Evolutionary conservation across 1,140 invertebrate genomes (phyloP).

Genomic region (Drosophila chauvacae): DNA sequence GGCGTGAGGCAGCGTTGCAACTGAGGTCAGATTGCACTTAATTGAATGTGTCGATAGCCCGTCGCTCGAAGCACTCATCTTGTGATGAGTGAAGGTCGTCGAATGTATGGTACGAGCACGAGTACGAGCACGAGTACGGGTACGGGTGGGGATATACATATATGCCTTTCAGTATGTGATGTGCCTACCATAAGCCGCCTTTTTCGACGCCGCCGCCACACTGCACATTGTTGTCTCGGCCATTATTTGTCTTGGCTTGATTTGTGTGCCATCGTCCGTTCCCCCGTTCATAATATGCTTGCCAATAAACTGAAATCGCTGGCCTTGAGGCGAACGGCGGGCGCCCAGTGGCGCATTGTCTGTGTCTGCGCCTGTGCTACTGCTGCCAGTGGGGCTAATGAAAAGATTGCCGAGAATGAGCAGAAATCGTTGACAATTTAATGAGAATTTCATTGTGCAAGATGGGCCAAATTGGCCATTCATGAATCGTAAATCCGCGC

Average conservation of each 20-base stretch:
- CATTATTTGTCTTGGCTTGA: slow-evolving; percentile 55
- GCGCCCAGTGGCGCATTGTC: slow-evolving; percentile 30
- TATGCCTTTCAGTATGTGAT: slow-evolving; percentile 11
- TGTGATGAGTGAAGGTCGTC: slow-evolving; percentile 37
- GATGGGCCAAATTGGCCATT: slow-evolving; percentile 43
- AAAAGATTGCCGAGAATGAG: slow-evolving; percentile 45
- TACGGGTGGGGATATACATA: not conserved
- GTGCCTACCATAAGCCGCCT: slow-evolving; percentile 31
- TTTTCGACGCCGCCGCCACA: slow-evolving; percentile 26
- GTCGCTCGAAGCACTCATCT: slow-evolving; percentile 30
- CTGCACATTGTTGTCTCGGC: slow-evolving; percentile 39
- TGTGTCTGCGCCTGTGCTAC: not conserved
- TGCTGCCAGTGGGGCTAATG: slow-evolving; percentile 18
- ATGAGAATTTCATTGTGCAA: slow-evolving; percentile 47
- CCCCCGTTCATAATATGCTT: slow-evolving; percentile 35
- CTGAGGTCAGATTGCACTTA: slow-evolving; percentile 48
- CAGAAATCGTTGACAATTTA: slow-evolving; percentile 52
- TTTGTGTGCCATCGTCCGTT: slow-evolving; percentile 28
- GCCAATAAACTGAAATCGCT: slow-evolving; percentile 46
- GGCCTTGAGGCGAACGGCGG: slow-evolving; percentile 40
- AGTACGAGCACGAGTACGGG: not conserved
- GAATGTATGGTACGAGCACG: not conserved
- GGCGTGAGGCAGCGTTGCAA: slow-evolving; percentile 15
- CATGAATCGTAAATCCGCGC: slow-evolving; percentile 16
- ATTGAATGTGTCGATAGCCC: slow-evolving; percentile 40